A percentile compares a stretch with the other conserved stretches of the same genome.
Evolutionary conservation across 92 coral and sea anemone species (phyloP).

Genomic region (Virgularia gustaviana): DNA sequence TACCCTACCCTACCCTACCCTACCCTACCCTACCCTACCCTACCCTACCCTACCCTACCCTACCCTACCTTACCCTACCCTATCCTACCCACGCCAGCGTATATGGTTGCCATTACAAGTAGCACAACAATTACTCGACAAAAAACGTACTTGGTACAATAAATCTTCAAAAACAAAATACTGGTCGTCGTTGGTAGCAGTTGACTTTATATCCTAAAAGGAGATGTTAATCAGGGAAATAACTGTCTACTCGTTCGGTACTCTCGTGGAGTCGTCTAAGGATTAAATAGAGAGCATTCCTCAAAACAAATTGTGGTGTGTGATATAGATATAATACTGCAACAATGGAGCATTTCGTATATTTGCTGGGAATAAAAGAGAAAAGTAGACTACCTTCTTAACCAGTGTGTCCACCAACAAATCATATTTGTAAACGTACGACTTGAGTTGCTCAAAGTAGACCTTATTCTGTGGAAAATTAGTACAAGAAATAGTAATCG

Average conservation of each 20-base stretch:
- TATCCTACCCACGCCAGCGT: no score
- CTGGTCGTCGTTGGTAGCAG: conserved; percentile 94
- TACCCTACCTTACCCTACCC: no score
- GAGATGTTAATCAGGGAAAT: no score
- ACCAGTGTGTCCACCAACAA: conserved; percentile 91
- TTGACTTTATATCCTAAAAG: conserved; percentile 77
- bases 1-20: no score
- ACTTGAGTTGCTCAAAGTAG: conserved; percentile 93
- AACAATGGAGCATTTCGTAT: no score
- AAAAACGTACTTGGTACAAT: conserved; percentile 70
- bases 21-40: no score
- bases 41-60: no score
- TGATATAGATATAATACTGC: neutral
- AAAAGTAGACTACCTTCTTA: conserved; percentile 98
- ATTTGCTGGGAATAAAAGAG: no score
- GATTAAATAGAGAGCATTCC: neutral
- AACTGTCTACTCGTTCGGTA: no score
- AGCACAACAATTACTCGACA: neutral
- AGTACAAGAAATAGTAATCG: neutral
- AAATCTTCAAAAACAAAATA: conserved; percentile 98
- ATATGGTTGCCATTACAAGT: no score
- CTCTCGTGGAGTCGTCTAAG: no score
- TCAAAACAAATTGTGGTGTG: conserved; percentile 6
- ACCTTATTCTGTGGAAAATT: conserved; percentile 65
- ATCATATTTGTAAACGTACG: conserved; percentile 76